Evolutionary conservation across 2,797 vertebrate genomes (phyloP).

Genomic region (Oreochromis grahami): DNA sequence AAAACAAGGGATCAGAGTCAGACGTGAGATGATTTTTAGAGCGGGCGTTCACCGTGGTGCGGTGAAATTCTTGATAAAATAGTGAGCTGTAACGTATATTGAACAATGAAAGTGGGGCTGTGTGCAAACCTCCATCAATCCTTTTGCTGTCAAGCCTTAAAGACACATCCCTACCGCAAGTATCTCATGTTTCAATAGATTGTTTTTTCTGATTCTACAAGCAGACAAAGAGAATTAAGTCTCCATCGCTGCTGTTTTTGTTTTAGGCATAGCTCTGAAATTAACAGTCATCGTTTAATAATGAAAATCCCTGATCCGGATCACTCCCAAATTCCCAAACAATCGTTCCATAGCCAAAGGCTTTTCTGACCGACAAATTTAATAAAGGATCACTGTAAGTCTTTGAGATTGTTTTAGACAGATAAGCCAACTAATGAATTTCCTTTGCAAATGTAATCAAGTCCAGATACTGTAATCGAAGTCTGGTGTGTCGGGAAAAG

Average conservation of each 20-base stretch:
- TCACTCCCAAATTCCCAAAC: slow-evolving; percentile 34
- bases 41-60: background rate
- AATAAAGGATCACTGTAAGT: slow-evolving; percentile 20
- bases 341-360: slow-evolving; percentile 6
- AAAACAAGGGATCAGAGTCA: background rate
- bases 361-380: slow-evolving; percentile 20
- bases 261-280: background rate
- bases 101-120: background rate
- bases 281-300: slow-evolving; percentile 42
- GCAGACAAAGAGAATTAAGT: slow-evolving; percentile 1
- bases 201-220: background rate
- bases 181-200: background rate
- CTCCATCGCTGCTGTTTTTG: background rate
- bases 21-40: background rate
- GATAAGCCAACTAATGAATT: slow-evolving; percentile 41
- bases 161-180: background rate
- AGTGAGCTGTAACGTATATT: background rate
- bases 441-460: slow-evolving; percentile 10
- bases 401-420: slow-evolving; percentile 25
- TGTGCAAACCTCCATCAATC: background rate
- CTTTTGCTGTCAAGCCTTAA: background rate
- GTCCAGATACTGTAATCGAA: background rate
- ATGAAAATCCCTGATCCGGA: slow-evolving; percentile 34
- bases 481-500: too few species aligned
- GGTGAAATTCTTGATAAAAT: background rate